Evolutionary conservation across 2,888 invertebrate genomes (phyloP), one percentile per base, ranked within the genome.

Genomic region (Andricus curvator): DNA sequence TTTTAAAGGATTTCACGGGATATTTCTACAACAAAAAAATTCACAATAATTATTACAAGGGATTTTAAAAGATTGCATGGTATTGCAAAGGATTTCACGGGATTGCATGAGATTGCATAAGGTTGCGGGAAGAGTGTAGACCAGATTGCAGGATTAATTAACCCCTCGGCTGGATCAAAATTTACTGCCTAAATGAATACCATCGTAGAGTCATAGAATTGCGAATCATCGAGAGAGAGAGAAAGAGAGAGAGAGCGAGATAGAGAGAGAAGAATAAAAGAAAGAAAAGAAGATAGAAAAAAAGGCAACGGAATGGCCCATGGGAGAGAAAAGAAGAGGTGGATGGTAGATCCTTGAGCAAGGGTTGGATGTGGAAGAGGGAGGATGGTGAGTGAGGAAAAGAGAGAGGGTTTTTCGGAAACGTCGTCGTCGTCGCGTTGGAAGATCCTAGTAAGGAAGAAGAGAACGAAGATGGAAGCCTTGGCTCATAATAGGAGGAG

Each of bases 401-500:
- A 83, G 83, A 82, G 82, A 81, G 83, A 85, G 81, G 84, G 83
- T 87, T 87, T 88, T 88, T 87, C 85, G 86, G 84, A 83, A 86
- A 86, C 83, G 84, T 84, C 83, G 84, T 70, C 77, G 44, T 44
- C 48, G 81, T 70, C 68, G 81, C 83, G 86, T 86, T 85, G 86
- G 84, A 86, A 83, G 84, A 86, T 85, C 81, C 85, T 79, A 82
- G 84, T 78, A 82, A 86, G 85, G 86, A 87, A 88, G 86, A 87
- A 88, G 85, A 85, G 84, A 87, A 90, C 85, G 89, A 92, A 91
- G 90, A 92, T 90, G 88, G 90, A 90, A 91, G 88, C 90, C 90
- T 92, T 91, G 92, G 92, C 89, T 91, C 92, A 92, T 92, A 92
- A 92, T 91, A 91, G 89, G 90, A 90, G 89, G 89, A 91, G 92